Conservation (phyloP, 2,113 vertebrate genomes). For the Myotis lucifugus region DNA sequence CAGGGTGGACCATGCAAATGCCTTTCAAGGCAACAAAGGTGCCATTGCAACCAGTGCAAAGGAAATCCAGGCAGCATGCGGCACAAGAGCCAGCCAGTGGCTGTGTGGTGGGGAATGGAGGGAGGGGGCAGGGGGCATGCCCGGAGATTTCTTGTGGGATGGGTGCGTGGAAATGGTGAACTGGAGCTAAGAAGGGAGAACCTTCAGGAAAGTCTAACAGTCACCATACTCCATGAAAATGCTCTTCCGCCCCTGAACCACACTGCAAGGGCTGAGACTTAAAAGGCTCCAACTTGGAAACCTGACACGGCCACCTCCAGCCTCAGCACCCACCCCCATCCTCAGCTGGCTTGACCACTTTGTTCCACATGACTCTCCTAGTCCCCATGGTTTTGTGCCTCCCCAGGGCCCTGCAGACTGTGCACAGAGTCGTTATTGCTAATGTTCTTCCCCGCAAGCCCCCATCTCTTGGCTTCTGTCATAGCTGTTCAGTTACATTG, state of each 20-base stretch:
- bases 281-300: background rate
- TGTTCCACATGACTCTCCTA: background rate
- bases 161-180: background rate
- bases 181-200: background rate
- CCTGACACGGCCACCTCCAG: background rate
- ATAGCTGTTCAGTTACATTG: background rate
- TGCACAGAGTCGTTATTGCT: background rate
- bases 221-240: rapidly evolving
- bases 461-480: background rate
- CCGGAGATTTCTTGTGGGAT: background rate
- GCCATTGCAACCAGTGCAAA: background rate
- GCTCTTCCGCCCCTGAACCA: background rate
- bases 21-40: background rate
- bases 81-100: background rate
- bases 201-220: background rate
- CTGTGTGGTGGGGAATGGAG: rapidly evolving
- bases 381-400: background rate
- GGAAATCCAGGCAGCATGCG: background rate
- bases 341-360: background rate
- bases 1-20: background rate
- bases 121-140: rapidly evolving
- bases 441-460: background rate
- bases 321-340: background rate
- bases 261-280: background rate
- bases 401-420: background rate